Conservation (phyloP, 2,113 vertebrate genomes). For the Mastomys coucha region DNA sequence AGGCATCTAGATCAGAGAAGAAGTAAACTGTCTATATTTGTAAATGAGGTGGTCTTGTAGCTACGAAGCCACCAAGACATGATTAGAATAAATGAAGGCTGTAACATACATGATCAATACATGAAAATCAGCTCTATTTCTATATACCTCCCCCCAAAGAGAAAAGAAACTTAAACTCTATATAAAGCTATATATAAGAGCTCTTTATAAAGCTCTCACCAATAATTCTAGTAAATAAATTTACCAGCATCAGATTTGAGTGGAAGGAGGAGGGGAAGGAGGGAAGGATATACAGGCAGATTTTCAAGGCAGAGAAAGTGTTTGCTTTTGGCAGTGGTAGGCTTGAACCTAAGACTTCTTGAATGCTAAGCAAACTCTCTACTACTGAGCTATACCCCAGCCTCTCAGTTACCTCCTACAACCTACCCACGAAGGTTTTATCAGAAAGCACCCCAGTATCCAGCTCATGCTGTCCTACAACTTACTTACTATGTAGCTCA, state of each 20-base stretch:
- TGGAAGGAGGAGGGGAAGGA: background rate
- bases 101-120: background rate
- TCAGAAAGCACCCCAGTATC: background rate
- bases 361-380: background rate
- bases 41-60: background rate
- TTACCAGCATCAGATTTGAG: background rate
- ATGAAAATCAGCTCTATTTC: slow-evolving; percentile 1
- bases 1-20: background rate
- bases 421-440: background rate
- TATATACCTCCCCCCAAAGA: background rate
- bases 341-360: background rate
- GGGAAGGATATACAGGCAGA: background rate
- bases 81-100: background rate
- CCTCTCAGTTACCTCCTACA: background rate
- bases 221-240: background rate
- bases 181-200: no score
- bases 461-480: background rate
- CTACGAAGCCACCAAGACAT: background rate
- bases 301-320: background rate
- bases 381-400: background rate
- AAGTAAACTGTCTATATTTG: background rate
- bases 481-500: background rate
- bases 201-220: background rate
- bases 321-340: background rate
- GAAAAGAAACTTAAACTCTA: background rate